Evolutionary conservation across 2,888 invertebrate genomes (phyloP).

Genomic region (Tortricodes alternella): DNA sequence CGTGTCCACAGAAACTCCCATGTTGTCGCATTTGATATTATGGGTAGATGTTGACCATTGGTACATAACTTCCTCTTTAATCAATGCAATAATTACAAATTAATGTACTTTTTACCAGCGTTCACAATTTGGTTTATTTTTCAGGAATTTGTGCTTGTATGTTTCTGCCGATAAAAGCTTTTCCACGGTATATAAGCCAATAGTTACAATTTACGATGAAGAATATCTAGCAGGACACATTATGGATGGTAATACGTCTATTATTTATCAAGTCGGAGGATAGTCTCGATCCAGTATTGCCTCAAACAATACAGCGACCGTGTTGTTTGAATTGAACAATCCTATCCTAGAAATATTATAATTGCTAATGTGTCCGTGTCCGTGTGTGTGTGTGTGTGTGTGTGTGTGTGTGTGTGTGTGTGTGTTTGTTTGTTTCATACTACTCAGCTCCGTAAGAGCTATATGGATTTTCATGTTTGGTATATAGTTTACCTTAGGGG

Average conservation of each 20-base stretch:
- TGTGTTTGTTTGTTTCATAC: too few relatives aligned
- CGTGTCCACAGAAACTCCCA: conserved; percentile 89
- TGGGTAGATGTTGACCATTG: conserved; percentile 89
- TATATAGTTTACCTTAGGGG: too few relatives aligned
- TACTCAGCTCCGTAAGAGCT: too few relatives aligned
- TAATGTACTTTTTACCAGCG: not conserved
- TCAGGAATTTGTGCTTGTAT: conserved; percentile 8
- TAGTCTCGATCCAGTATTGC: too few relatives aligned
- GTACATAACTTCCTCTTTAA: conserved; percentile 40
- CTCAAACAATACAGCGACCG: too few relatives aligned
- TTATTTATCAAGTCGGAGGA: not conserved
- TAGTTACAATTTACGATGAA: conserved; percentile 7
- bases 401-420: too few relatives aligned
- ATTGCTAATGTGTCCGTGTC: too few relatives aligned
- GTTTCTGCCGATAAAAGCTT: not conserved
- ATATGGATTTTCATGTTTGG: too few relatives aligned
- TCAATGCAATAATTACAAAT: too few relatives aligned
- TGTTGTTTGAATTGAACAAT: not conserved
- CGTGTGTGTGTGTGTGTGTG: too few relatives aligned
- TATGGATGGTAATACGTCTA: conserved; percentile 84
- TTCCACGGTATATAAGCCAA: conserved; percentile 6
- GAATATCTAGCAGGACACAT: conserved; percentile 85
- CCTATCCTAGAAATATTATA: too few relatives aligned
- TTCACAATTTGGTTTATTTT: not conserved
- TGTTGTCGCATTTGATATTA: conserved; percentile 86